These are phyloP conservation scores for Drosophila borealis DNA, from an alignment of 2,888 invertebrate genomes.

Conservation along the genomic window DNA sequence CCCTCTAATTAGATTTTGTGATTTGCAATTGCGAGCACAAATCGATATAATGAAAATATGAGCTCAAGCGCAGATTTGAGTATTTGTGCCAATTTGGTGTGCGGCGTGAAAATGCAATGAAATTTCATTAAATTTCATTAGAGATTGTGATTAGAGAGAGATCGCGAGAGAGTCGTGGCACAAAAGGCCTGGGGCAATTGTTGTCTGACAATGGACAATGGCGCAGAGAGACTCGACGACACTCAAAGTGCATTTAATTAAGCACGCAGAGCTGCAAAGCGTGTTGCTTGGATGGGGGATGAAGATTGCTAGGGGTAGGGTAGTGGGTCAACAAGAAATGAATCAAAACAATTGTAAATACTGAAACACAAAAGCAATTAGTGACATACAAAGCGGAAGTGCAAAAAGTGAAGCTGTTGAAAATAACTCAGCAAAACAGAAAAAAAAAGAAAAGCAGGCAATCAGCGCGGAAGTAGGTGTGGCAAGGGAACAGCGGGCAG, in stretches of 20 bases:
- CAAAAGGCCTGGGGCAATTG: constrained; percentile 56
- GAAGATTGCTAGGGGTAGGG: background rate
- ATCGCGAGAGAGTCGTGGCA: constrained; percentile 16
- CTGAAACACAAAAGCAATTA: constrained; percentile 81
- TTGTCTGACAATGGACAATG: constrained; percentile 42
- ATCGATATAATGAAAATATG: constrained; percentile 40
- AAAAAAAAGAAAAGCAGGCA: constrained; percentile 30
- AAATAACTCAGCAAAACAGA: constrained; percentile 67
- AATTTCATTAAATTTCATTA: constrained; percentile 62
- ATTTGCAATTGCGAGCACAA: constrained; percentile 10
- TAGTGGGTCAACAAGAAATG: constrained; percentile 64
- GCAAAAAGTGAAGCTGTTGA: constrained; percentile 79
- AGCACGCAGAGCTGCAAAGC: constrained; percentile 41
- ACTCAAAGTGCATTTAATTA: constrained; percentile 81
- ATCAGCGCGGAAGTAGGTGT: constrained; percentile 15
- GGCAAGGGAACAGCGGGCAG: background rate
- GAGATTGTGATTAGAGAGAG: constrained; percentile 47
- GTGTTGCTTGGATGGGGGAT: background rate
- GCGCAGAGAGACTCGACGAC: constrained; percentile 56
- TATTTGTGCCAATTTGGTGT: constrained; percentile 35
- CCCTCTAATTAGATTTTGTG: constrained; percentile 40
- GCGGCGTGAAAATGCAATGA: constrained; percentile 45
- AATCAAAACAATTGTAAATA: constrained; percentile 82
- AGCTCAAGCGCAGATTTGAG: constrained; percentile 12
- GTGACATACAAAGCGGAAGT: constrained; percentile 82